phyloP scores from a whole-genome alignment of 2,113 vertebrate species.

The Bothrops jararaca region DNA sequence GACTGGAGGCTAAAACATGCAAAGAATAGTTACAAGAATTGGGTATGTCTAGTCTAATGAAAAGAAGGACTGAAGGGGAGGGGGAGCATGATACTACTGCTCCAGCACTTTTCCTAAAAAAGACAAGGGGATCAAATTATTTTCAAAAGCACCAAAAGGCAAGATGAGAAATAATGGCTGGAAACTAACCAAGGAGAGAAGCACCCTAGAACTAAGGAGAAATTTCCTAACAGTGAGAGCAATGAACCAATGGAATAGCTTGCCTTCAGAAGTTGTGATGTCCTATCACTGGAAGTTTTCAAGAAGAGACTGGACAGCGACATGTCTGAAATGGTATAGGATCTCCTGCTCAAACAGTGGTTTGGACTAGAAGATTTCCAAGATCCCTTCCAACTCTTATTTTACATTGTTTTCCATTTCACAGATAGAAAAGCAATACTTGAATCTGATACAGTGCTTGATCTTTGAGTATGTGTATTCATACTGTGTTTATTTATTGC shows the following conservation, averaged over 20 bases:
- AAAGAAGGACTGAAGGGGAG: not conserved
- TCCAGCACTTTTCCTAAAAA: not conserved
- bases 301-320: no score
- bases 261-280: no score
- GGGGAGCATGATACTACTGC: not conserved
- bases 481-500: not conserved
- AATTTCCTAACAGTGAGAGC: no score
- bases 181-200: no score
- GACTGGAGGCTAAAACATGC: not conserved
- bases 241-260: no score
- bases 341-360: not conserved
- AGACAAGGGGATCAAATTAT: not conserved
- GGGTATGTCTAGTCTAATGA: not conserved
- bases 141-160: not conserved
- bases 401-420: not conserved
- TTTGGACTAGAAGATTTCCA: not conserved
- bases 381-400: not conserved
- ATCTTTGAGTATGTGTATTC: not conserved
- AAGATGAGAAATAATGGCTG: not conserved
- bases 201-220: no score
- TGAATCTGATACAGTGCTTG: not conserved
- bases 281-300: no score
- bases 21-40: not conserved
- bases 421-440: not conserved
- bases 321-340: no score